These are phyloP conservation scores for Raja brachyura DNA, from an alignment of 2,113 vertebrate genomes.

Conservation along the genomic window DNA sequence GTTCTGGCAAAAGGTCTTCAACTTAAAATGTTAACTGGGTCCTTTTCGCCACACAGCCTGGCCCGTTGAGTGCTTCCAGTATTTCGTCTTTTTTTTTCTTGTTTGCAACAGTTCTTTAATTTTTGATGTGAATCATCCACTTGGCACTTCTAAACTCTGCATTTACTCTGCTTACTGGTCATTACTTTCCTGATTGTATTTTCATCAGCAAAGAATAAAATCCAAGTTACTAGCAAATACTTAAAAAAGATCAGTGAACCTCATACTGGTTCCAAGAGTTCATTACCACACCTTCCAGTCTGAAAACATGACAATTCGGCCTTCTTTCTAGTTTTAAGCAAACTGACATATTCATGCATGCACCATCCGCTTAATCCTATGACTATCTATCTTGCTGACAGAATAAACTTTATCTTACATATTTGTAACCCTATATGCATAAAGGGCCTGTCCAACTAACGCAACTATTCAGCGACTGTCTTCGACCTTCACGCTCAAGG, in stretches of 20 bases:
- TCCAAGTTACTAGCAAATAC: background rate
- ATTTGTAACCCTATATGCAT: background rate
- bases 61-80: too few species aligned
- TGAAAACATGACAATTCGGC: background rate
- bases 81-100: too few species aligned
- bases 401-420: background rate
- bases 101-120: too few species aligned
- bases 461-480: too few species aligned
- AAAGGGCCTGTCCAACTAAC: too few species aligned
- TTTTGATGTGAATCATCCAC: background rate
- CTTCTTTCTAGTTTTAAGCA: background rate
- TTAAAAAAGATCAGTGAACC: background rate
- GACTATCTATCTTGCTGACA: background rate
- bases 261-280: background rate
- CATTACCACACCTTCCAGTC: background rate
- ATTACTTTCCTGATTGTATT: background rate
- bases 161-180: background rate
- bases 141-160: background rate
- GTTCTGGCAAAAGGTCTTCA: too few species aligned
- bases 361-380: background rate
- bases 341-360: background rate
- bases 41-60: too few species aligned
- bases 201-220: background rate
- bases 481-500: too few species aligned
- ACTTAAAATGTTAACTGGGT: too few species aligned